A percentile compares a stretch with the other conserved stretches of the same genome.
Evolutionary conservation across 2,888 invertebrate species (phyloP).

Genomic region (Agonopterix heracliana): DNA sequence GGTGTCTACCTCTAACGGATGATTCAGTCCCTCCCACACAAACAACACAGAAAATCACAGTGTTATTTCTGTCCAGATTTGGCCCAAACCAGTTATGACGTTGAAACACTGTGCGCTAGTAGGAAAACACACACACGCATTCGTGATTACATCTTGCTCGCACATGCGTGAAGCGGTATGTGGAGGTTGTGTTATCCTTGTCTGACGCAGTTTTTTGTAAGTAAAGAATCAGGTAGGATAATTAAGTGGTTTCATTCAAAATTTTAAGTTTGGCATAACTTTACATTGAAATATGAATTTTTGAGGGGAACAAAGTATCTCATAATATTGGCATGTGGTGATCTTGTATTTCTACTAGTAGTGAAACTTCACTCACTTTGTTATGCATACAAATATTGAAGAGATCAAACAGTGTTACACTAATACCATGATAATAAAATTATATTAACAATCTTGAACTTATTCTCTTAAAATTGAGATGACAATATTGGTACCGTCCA

Average conservation of each 20-base stretch:
- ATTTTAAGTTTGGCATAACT: background rate
- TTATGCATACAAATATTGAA: too few species aligned
- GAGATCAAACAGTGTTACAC: too few species aligned
- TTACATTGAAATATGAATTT: too few species aligned
- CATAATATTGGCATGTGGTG: too few species aligned
- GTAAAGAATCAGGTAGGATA: slow-evolving; percentile 5
- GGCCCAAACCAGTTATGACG: background rate
- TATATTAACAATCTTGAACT: too few species aligned
- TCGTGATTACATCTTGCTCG: slow-evolving; percentile 24
- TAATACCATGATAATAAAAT: too few species aligned
- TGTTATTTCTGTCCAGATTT: slow-evolving; percentile 1
- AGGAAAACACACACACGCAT: slow-evolving; percentile 21
- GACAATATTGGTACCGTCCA: too few species aligned
- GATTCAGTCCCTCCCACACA: slow-evolving; percentile 2
- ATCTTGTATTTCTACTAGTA: too few species aligned
- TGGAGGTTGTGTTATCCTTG: slow-evolving; percentile 25
- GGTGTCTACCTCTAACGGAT: slow-evolving; percentile 30
- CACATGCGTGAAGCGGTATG: slow-evolving; percentile 24
- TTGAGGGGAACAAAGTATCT: too few species aligned
- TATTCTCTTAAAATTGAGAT: too few species aligned
- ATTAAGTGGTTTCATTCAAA: slow-evolving; percentile 9
- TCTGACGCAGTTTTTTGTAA: slow-evolving; percentile 29
- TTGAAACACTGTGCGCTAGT: slow-evolving; percentile 10
- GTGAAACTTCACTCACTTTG: too few species aligned
- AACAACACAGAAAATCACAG: slow-evolving; percentile 12